These are phyloP conservation scores for Craniophora ligustri DNA, from an alignment of 2,888 invertebrate species.

Conservation along the genomic window DNA sequence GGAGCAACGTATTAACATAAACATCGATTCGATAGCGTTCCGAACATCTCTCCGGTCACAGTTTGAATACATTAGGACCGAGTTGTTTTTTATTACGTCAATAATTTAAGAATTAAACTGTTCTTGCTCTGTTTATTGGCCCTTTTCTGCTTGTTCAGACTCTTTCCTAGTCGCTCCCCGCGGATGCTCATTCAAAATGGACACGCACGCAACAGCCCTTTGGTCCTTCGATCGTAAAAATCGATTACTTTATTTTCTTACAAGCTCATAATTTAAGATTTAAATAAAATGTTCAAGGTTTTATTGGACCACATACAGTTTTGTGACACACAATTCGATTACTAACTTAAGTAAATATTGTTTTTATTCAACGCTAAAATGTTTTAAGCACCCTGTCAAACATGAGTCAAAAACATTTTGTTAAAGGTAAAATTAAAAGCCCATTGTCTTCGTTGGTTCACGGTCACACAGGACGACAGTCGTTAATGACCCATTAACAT, in stretches of 20 bases:
- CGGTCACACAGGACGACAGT: constrained; percentile 68
- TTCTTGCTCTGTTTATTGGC: constrained; percentile 61
- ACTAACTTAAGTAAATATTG: constrained; percentile 21
- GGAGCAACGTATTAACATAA: constrained; percentile 78
- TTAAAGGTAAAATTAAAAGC: constrained; percentile 47
- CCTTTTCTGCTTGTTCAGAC: constrained; percentile 56
- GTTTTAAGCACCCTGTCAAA: constrained; percentile 15
- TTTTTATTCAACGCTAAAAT: constrained; percentile 18
- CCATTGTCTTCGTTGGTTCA: constrained; percentile 62
- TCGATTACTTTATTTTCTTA: constrained; percentile 73
- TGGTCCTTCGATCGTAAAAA: constrained; percentile 71
- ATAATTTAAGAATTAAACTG: constrained; percentile 82
- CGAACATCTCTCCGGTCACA: constrained; percentile 73
- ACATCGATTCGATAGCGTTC: constrained; percentile 77
- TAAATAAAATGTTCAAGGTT: constrained; percentile 55
- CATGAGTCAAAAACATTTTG: constrained; percentile 37
- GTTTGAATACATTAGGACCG: constrained; percentile 80
- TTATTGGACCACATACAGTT: constrained; percentile 56
- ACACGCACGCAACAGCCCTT: constrained; percentile 53
- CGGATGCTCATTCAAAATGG: constrained; percentile 51
- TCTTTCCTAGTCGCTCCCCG: constrained; percentile 60
- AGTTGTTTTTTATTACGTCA: constrained; percentile 79
- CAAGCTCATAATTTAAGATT: constrained; percentile 64
- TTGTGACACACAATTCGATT: constrained; percentile 35
- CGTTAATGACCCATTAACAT: constrained; percentile 77